Evolutionary conservation across 2,888 invertebrate genomes (phyloP), one percentile per base, ranked within the genome.

Genomic region (Nephrotoma guestfalica): DNA sequence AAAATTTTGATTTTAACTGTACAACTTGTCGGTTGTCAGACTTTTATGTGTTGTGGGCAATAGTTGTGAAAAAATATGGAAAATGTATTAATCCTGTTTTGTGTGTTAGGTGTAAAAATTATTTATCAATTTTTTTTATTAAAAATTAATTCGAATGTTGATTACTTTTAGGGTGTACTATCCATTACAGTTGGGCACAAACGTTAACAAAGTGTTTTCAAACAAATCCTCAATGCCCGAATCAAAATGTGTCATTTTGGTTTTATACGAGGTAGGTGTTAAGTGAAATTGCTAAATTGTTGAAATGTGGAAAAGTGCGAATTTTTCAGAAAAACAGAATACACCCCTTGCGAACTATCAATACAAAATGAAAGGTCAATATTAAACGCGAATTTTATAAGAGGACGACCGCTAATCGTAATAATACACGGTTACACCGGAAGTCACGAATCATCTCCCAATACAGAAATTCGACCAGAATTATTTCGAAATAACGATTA

Each of bases 351-450:
- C 71, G 89, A 92, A 88, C 87, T 94, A 51, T 89, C 91, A 86
- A 91, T 91, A 0, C 88, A 88, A 71, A 89, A 93, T 57, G 86
- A 89, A 0, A 87, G 90, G 1, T 90, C 92, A 0, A 90, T 93
- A 18, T 88, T 88, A 6, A 18, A 86, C n/a, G 87, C 86, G 13
- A 51, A 85, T 0, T 87, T 86, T 86, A 47, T 86, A 30, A 47
- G n/a, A n/a, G 47, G 15, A 40, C 15, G 47, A 5, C 93, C 93
- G 0, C 89, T 94, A 0, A 93, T 94, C 88, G 91, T 95, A 13
- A 88, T 94, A 0, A 92, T 94, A 84, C 95, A 95, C 87, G 95
- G 95, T 0, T 95, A 94, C 88, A 94, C 94, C 0, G 94, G 94
- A 0, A 87, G 93, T 88, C 93, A 90, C 87, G 92, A 94, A 88